A percentile compares a stretch with the other conserved stretches of the same genome.
These are phyloP conservation scores for Scatophagus argus DNA, from an alignment of 2,113 vertebrate genomes.

Conservation along the genomic window DNA sequence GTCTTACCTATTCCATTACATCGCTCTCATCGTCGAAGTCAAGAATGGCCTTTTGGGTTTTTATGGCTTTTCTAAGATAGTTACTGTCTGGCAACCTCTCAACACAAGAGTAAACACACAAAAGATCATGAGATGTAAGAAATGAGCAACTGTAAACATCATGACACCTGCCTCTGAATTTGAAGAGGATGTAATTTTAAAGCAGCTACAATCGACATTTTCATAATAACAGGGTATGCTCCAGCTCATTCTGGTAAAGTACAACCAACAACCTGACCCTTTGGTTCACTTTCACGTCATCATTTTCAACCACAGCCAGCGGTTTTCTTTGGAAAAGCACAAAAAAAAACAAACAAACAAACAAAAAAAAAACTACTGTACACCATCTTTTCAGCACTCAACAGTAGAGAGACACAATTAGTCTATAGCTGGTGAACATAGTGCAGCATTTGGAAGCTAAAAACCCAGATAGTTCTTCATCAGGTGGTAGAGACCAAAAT, in stretches of 20 bases:
- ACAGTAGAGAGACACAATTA: background rate
- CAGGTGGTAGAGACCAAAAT: background rate
- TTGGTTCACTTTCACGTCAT: background rate
- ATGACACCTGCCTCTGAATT: background rate
- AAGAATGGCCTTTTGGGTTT: constrained; percentile 37
- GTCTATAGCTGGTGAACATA: background rate
- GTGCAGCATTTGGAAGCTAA: background rate
- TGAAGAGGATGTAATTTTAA: background rate
- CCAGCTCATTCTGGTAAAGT: too few relatives aligned
- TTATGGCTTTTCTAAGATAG: constrained; percentile 42
- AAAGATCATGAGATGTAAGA: background rate
- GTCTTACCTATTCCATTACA: constrained; percentile 61
- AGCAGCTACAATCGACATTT: background rate
- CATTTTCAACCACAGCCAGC: background rate
- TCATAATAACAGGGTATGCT: background rate
- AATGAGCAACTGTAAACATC: background rate
- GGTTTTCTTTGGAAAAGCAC: background rate
- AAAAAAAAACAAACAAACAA: too few relatives aligned
- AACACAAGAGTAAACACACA: constrained; percentile 18
- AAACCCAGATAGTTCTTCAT: background rate
- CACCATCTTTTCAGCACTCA: background rate
- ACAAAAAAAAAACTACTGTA: background rate
- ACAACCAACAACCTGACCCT: too few relatives aligned
- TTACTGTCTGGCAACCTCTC: constrained; percentile 21
- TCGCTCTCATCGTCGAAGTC: constrained; percentile 20